Conservation (phyloP, 2,888 invertebrate genomes). For the Eupeodes luniger region DNA sequence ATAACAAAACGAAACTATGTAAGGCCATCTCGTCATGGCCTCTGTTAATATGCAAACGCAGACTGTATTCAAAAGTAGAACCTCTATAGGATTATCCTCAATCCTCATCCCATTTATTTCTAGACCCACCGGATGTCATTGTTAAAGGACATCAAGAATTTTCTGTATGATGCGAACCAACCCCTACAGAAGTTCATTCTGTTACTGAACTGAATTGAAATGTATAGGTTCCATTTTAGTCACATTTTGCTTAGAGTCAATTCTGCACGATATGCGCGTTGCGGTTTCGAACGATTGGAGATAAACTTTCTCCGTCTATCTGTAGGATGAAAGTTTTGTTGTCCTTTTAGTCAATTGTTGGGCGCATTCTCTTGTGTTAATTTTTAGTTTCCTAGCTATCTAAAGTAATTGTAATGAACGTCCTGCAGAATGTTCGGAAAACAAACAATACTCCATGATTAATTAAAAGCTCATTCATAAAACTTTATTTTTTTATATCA, state of each 20-base stretch:
- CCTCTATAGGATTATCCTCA: constrained; percentile 26
- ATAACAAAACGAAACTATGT: constrained; percentile 52
- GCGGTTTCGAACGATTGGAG: constrained; percentile 35
- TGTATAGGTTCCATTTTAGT: constrained; percentile 51
- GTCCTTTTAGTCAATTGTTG: constrained; percentile 36
- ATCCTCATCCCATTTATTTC: constrained; percentile 6
- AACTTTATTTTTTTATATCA: constrained; percentile 25
- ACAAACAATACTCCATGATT: no score
- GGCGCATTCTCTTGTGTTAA: neutral
- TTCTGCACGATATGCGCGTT: neutral
- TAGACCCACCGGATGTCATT: constrained; percentile 58
- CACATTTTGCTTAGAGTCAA: constrained; percentile 10
- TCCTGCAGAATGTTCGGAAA: no score
- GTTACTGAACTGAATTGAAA: constrained; percentile 49
- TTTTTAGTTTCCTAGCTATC: no score
- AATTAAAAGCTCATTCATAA: constrained; percentile 12
- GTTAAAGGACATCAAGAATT: constrained; percentile 56
- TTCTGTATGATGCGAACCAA: constrained; percentile 56
- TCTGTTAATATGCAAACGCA: constrained; percentile 27
- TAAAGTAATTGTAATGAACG: no score
- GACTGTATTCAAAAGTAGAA: constrained; percentile 10
- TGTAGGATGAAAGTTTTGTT: neutral
- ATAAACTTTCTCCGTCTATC: constrained; percentile 60
- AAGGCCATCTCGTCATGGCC: constrained; percentile 56
- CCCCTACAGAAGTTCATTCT: constrained; percentile 54